phyloP scores from a whole-genome alignment of 1,140 invertebrate genomes.

The Ips typographus region DNA sequence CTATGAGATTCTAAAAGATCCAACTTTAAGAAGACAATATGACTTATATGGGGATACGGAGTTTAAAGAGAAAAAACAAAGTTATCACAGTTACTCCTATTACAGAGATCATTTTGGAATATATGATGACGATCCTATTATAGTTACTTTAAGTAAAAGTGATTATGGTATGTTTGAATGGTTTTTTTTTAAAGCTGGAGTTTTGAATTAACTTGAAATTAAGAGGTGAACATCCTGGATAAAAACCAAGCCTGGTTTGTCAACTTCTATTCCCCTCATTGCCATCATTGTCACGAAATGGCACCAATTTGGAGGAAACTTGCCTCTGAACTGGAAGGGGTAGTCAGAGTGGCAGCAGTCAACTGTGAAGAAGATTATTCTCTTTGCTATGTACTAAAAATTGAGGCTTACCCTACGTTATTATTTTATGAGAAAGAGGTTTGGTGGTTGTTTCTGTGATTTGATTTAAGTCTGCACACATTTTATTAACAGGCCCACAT shows the following conservation, averaged over 20 bases:
- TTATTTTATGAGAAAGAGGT: constrained; percentile 51
- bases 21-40: constrained; percentile 75
- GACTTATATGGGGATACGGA: constrained; percentile 77
- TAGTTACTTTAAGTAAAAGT: constrained; percentile 70
- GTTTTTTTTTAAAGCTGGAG: not conserved
- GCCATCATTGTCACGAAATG: constrained; percentile 80
- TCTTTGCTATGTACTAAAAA: constrained; percentile 68
- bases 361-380: constrained; percentile 81
- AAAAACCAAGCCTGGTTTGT: constrained; percentile 77
- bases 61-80: constrained; percentile 57
- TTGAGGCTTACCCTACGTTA: constrained; percentile 48
- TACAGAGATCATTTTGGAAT: constrained; percentile 85
- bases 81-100: constrained; percentile 80
- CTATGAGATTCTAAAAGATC: constrained; percentile 84
- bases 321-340: constrained; percentile 70
- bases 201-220: not conserved
- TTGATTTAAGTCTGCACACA: not conserved
- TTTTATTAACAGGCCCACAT: constrained; percentile 45
- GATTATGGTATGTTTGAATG: constrained; percentile 70
- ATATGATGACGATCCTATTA: constrained; percentile 83
- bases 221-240: constrained; percentile 49
- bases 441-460: not conserved
- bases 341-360: constrained; percentile 71
- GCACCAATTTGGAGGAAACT: constrained; percentile 78
- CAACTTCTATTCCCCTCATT: constrained; percentile 86